These are phyloP conservation scores for Enteromius mattozi DNA, from an alignment of 2,797 vertebrate species.

Conservation along the genomic window DNA sequence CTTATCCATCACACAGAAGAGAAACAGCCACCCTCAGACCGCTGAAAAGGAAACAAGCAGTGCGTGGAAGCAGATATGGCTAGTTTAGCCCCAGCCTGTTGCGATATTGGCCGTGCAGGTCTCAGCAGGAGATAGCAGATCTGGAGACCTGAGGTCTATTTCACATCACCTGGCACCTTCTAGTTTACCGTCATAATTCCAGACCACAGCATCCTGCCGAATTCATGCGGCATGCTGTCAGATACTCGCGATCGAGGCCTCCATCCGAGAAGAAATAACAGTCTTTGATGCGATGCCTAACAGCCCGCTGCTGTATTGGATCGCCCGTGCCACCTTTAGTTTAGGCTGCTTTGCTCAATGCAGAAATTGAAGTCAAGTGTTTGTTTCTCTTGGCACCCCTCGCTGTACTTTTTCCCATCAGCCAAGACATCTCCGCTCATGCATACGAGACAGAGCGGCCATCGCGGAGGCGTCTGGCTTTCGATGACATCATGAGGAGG, in stretches of 20 bases:
- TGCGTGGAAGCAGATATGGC: constrained; percentile 42
- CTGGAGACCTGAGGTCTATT: constrained; percentile 26
- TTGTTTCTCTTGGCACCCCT: constrained; percentile 37
- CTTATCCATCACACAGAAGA: constrained; percentile 46
- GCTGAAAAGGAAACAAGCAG: constrained; percentile 19
- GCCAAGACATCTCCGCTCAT: constrained; percentile 46
- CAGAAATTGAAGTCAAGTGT: constrained; percentile 50
- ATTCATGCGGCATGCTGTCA: constrained; percentile 29
- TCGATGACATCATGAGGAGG: constrained; percentile 46
- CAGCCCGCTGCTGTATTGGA: constrained; percentile 13
- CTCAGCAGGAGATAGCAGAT: constrained; percentile 45
- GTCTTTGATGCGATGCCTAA: constrained; percentile 41
- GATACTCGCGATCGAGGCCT: constrained; percentile 37
- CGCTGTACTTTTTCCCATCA: constrained; percentile 19
- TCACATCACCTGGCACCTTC: constrained; percentile 21
- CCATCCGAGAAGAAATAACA: constrained; percentile 21
- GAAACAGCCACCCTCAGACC: constrained; percentile 28
- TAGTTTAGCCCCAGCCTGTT: constrained; percentile 36
- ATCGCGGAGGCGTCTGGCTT: constrained; percentile 42
- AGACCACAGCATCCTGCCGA: neutral
- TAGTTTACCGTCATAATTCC: constrained; percentile 38
- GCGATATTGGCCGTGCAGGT: constrained; percentile 44
- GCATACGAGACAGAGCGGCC: constrained; percentile 34
- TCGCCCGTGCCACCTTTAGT: constrained; percentile 28
- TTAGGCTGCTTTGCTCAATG: constrained; percentile 36